These are phyloP conservation scores for Rhinogobio ventralis DNA, from an alignment of 2,797 vertebrate genomes.

Conservation along the genomic window DNA sequence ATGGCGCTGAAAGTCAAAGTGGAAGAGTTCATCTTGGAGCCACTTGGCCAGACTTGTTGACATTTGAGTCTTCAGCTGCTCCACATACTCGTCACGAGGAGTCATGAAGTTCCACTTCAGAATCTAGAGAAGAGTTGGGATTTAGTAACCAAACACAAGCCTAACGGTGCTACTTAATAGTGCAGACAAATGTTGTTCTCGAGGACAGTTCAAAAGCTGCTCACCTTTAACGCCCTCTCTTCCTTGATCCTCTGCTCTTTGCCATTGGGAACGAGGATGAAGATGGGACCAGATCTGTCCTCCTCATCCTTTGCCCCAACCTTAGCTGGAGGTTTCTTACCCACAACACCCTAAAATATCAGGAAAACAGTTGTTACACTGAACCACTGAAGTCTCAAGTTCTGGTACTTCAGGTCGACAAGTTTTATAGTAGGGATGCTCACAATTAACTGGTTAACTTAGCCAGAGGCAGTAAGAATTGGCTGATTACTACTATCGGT, in stretches of 20 bases:
- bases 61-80: constrained; percentile 96
- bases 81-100: constrained; percentile 95
- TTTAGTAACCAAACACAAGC: neutral
- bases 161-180: neutral
- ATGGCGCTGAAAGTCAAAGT: constrained; percentile 95
- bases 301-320: constrained; percentile 89
- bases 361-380: neutral
- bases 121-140: constrained; percentile 75
- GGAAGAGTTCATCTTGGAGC: constrained; percentile 96
- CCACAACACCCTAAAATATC: constrained; percentile 78
- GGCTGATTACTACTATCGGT: no score
- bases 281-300: constrained; percentile 92
- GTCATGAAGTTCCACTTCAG: constrained; percentile 98
- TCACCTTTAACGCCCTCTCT: constrained; percentile 94
- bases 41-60: constrained; percentile 90
- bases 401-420: neutral
- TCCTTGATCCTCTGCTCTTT: constrained; percentile 98
- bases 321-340: constrained; percentile 90
- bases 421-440: no score
- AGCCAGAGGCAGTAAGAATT: no score
- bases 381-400: no score
- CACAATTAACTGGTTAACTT: no score
- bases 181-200: neutral
- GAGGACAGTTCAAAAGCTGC: neutral
- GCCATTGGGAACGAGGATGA: constrained; percentile 88